Base-by-base conservation (phyloP, 2,888 invertebrate species). In the Leucania comma region DNA sequence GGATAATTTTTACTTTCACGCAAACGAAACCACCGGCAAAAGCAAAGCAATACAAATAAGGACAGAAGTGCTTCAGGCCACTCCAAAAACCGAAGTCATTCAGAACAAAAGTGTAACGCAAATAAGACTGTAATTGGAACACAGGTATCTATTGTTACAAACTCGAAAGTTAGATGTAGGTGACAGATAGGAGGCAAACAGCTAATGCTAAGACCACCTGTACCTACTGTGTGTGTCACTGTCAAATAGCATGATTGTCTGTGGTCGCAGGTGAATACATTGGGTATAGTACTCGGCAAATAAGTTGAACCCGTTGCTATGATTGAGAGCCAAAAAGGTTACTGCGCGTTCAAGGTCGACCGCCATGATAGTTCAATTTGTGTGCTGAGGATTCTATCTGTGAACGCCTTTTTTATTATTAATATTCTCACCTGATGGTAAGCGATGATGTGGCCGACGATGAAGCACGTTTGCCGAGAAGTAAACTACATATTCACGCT, bases 131-230 rank as follows among this genome's bases (percentile, higher is more conserved):
- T 38, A 62, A 75, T 72, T 76, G n/a, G 76, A 59, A 22, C 76
- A 73, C 59, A 68, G 54, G 48, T 76, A 60, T 38, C 78, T 51
- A 48, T 61, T 75, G 78, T 58, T 53, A 22, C 42, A 22, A 57
- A 78, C 42, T 63, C 54, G 54, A 62, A 46, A 53, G 26, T 50
- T n/a, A 66, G 74, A 80, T 79, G 74, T 79, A 38, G 80, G 78
- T 59, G 58, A 78, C 35, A 22, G 74, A 78, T 75, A 75, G 53
- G 1, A 32, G 6, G n/a, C 8, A 20, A 38, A 46, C 35, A 42
- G 5, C 29, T 26, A 62, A 56, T 53, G 48, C 46, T 59, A 26
- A 38, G 20, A 68, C 54, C 20, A 76, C 58, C 50, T 75, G 67
- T 51, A 38, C n/a, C n/a, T n/a, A n/a, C 35, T 38, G 17, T 42